These are phyloP conservation scores for Epinotia brunnichana DNA, from an alignment of 2,888 invertebrate genomes.

Conservation along the genomic window DNA sequence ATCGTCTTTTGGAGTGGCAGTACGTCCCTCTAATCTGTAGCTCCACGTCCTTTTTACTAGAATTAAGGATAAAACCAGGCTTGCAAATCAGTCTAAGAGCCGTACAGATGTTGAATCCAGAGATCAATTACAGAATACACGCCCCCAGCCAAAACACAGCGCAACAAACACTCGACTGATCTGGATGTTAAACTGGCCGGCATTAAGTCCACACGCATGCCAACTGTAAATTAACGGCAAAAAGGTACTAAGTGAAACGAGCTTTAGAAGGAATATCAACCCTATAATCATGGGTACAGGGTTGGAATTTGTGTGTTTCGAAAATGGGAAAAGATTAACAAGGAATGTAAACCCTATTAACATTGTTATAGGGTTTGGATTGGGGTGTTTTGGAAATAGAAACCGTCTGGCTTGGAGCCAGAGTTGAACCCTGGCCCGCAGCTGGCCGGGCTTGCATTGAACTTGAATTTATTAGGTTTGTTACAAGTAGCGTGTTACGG, in stretches of 20 bases:
- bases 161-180: constrained; percentile 22
- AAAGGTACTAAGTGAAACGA: neutral
- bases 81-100: neutral
- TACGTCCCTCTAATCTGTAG: no score
- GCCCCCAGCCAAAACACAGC: constrained; percentile 21
- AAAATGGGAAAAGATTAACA: neutral
- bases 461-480: constrained; percentile 30
- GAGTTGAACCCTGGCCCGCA: constrained; percentile 15
- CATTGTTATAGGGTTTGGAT: neutral
- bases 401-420: constrained; percentile 20
- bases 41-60: neutral
- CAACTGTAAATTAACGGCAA: constrained; percentile 9
- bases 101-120: constrained; percentile 12
- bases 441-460: constrained; percentile 21
- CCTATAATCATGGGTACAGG: neutral
- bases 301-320: neutral
- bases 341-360: neutral
- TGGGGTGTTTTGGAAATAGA: neutral
- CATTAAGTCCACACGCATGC: constrained; percentile 24
- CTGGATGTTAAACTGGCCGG: constrained; percentile 25
- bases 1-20: neutral
- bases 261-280: neutral
- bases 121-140: constrained; percentile 18
- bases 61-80: neutral
- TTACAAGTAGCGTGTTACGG: constrained; percentile 3